These are phyloP conservation scores for Myotis myotis DNA, from an alignment of 2,797 vertebrate genomes.

Conservation along the genomic window DNA sequence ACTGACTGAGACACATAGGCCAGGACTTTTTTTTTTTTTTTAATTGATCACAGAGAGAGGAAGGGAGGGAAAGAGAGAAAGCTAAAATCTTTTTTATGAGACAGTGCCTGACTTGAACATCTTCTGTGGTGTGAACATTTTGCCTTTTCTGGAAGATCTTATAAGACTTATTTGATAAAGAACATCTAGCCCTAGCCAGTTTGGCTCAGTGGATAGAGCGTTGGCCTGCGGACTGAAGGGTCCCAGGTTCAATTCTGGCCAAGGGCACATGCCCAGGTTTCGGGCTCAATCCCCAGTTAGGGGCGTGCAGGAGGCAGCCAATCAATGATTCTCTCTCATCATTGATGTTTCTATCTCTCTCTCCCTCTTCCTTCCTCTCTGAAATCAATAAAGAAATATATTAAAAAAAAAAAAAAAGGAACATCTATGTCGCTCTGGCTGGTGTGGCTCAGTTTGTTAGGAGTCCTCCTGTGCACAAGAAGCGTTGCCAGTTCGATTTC, in stretches of 20 bases:
- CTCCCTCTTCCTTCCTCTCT: too few relatives aligned
- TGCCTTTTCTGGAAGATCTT: constrained; percentile 12
- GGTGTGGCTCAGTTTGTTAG: not conserved
- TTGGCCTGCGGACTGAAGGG: too few relatives aligned
- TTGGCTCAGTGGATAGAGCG: too few relatives aligned
- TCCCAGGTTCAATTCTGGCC: too few relatives aligned
- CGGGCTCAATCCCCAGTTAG: too few relatives aligned
- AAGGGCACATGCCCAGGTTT: too few relatives aligned
- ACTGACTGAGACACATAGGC: not conserved
- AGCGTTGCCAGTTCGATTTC: not conserved
- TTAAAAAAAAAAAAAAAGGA: not conserved
- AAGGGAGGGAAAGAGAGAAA: not conserved
- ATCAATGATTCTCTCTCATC: too few relatives aligned
- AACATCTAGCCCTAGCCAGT: not conserved
- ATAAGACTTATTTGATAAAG: constrained; percentile 31
- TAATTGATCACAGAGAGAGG: not conserved
- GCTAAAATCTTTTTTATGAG: not conserved
- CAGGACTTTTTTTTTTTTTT: not conserved
- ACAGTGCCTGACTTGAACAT: not conserved
- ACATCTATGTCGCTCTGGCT: not conserved
- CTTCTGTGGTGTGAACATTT: constrained; percentile 20
- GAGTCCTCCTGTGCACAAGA: not conserved
- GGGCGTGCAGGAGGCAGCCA: too few relatives aligned
- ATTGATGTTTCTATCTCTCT: not conserved
- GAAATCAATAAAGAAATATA: too few relatives aligned